Conservation (phyloP, 1,140 invertebrate species). For the Gonioctena quinquepunctata region DNA sequence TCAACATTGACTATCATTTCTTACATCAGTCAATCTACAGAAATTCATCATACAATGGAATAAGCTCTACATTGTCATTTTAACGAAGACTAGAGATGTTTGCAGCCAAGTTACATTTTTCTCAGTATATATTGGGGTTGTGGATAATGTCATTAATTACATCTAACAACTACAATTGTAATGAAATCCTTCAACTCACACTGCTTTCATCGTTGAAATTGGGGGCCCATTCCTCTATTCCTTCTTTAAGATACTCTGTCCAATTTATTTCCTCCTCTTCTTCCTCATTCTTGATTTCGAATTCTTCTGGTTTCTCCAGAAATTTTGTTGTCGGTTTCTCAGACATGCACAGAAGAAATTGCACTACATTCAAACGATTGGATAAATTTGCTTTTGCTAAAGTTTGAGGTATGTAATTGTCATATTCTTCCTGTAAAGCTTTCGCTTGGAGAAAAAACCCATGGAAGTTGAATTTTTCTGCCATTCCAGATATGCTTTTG, state of each 20-base stretch:
- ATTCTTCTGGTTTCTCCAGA: conserved; percentile 38
- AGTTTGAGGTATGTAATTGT: conserved; percentile 38
- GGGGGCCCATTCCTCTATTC: conserved; percentile 43
- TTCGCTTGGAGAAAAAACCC: conserved; percentile 42
- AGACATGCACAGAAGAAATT: conserved; percentile 46
- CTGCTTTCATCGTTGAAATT: conserved; percentile 36
- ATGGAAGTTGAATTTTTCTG: conserved; percentile 49
- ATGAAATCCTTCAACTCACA: too few relatives aligned
- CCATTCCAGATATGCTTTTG: conserved; percentile 39
- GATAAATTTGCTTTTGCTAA: conserved; percentile 29
- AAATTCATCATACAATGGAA: too few relatives aligned
- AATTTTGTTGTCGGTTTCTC: conserved; percentile 48
- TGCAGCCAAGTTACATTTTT: too few relatives aligned
- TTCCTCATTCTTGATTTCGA: conserved; percentile 17
- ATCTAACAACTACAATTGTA: too few relatives aligned
- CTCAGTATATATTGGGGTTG: too few relatives aligned
- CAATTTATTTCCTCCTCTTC: conserved; percentile 46
- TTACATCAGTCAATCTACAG: too few relatives aligned
- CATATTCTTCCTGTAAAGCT: conserved; percentile 37
- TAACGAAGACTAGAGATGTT: too few relatives aligned
- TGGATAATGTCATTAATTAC: too few relatives aligned
- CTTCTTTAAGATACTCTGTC: conserved; percentile 47
- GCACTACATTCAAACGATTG: conserved; percentile 37
- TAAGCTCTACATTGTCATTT: too few relatives aligned
- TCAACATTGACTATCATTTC: too few relatives aligned